Base-by-base conservation (phyloP, 2,113 vertebrate genomes). In the Collichthys lucidus region DNA sequence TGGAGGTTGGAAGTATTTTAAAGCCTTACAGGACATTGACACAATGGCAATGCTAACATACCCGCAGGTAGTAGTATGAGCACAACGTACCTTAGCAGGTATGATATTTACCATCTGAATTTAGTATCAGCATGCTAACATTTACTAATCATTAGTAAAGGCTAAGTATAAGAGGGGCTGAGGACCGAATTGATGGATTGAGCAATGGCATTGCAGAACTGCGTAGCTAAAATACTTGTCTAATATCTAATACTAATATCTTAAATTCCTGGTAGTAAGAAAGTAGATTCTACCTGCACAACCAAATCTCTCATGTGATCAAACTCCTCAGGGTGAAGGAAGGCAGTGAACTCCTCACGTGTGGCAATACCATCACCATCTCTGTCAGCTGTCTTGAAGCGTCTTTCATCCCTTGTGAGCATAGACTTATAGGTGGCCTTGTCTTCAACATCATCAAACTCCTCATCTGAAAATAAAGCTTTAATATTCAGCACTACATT, bases 251-350 rank as follows among this genome's bases (percentile, higher is more conserved):
- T 40, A 40, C 7, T 40, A 9, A 9, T 40, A 40, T 40, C 35
- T 40, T 40, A 40, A 31, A 46, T 59, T 20, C 3, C 22, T 22
- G 1, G 7, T 49, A 44, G 31, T 29, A 44, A 61, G 56, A 31
- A 49, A 56, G 24, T 0, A 57, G 6, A 3, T 4, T 46, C 5
- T 84, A 97, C 97, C 71, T 95, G 95, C 0, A 98, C 91, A 0
- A 98, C 95, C 0, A 97, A 53, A 2, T 93, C 89, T 66, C 88
- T 94, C 97, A 98, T 98, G 85, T 97, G 92, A 4, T 96, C 94
- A 8, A 95, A 97, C 80, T 97, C 97, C 90, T 98, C 97, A 0
- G 97, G 97, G 49, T 98, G 97, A 50, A 98, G 92, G 83, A 97
- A 98, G 56, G 97, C 96, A 0, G 96, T 97, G 91, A 98, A 96